phyloP scores from a whole-genome alignment of 2,888 invertebrate genomes.

The Muscina levida region DNA sequence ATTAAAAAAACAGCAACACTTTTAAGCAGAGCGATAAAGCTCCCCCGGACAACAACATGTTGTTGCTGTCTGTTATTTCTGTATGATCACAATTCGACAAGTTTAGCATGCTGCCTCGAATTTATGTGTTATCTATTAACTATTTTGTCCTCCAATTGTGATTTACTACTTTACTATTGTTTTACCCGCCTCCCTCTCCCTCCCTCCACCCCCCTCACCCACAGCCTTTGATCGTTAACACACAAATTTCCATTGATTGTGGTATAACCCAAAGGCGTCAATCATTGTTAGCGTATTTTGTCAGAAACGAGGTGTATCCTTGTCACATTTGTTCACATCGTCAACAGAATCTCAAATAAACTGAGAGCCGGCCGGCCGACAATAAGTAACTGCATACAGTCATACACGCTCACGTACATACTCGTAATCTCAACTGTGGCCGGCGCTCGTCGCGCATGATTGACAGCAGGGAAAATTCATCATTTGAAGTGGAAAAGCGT shows the following conservation, averaged over 20 bases:
- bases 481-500: conserved; percentile 18
- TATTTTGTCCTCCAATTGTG: too few relatives aligned
- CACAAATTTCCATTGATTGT: conserved; percentile 45
- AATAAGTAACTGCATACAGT: not conserved
- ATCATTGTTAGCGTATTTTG: conserved; percentile 60
- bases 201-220: too few relatives aligned
- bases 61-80: too few relatives aligned
- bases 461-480: conserved; percentile 52
- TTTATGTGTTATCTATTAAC: too few relatives aligned
- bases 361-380: not conserved
- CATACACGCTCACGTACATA: conserved; percentile 1
- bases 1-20: too few relatives aligned
- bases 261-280: conserved; percentile 62
- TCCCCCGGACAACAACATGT: too few relatives aligned
- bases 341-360: conserved; percentile 56
- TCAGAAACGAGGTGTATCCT: conserved; percentile 65
- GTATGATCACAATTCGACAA: too few relatives aligned
- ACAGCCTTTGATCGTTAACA: conserved; percentile 13
- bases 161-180: too few relatives aligned
- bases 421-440: conserved; percentile 27
- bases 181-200: too few relatives aligned
- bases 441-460: conserved; percentile 28
- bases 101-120: too few relatives aligned
- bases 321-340: conserved; percentile 62
- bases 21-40: too few relatives aligned